These are phyloP conservation scores for Hydrotaea cyrtoneurina DNA, from an alignment of 2,888 invertebrate species.

Conservation along the genomic window DNA sequence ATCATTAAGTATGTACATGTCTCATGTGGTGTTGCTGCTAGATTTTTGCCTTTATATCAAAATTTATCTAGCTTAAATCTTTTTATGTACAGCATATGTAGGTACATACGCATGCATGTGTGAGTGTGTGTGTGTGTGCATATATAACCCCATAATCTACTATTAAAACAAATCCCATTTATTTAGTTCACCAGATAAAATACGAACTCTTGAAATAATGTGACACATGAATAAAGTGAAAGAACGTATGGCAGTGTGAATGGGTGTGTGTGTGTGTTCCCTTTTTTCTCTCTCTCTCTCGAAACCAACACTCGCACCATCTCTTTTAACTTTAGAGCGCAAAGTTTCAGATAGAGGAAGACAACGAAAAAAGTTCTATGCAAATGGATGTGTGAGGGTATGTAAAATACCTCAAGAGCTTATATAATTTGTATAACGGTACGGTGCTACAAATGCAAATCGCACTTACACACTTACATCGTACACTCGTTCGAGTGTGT, in stretches of 20 bases:
- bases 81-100: not conserved
- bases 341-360: not conserved
- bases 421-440: conserved; percentile 29
- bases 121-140: too few species aligned
- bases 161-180: conserved; percentile 43
- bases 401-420: conserved; percentile 27
- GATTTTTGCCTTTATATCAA: conserved; percentile 14
- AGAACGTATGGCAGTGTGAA: not conserved
- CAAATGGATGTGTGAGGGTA: not conserved
- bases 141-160: conserved; percentile 27
- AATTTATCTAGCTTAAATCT: conserved; percentile 31
- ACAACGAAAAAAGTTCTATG: not conserved
- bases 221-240: conserved; percentile 54
- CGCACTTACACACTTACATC: not conserved
- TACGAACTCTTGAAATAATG: conserved; percentile 53
- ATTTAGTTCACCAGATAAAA: conserved; percentile 38
- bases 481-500: not conserved
- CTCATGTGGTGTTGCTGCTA: not conserved
- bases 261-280: not conserved
- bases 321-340: conserved; percentile 11
- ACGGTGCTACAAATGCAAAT: conserved; percentile 31
- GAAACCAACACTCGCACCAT: not conserved
- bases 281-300: not conserved
- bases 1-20: conserved; percentile 8
- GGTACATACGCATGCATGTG: not conserved